Percentiles rank a stretch among this genome's conserved stretches.
Evolutionary conservation across 2,113 vertebrate genomes (phyloP).

Genomic region (Gila orcuttii): DNA sequence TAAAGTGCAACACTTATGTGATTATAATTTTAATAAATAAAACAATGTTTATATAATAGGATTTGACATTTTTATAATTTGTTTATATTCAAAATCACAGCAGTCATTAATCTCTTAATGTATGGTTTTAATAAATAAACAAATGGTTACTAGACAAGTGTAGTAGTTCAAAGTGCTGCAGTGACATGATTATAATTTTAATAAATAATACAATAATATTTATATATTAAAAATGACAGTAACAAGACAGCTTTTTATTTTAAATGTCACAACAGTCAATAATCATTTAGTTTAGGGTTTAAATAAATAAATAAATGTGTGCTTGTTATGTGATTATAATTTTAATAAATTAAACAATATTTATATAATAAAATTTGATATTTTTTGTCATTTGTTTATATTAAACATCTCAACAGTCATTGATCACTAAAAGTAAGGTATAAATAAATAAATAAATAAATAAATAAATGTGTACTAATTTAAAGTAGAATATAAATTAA

Average conservation of each 20-base stretch:
- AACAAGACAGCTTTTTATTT: background rate
- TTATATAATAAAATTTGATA: background rate
- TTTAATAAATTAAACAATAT: background rate
- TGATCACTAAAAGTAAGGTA: too few species aligned
- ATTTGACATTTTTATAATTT: background rate
- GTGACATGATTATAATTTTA: too few species aligned
- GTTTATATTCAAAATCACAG: background rate
- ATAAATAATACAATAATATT: background rate
- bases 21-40: background rate
- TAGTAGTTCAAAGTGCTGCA: too few species aligned
- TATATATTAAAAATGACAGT: background rate
- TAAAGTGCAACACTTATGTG: too few species aligned
- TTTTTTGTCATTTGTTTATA: too few species aligned
- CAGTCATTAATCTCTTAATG: background rate
- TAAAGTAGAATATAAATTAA: too few species aligned
- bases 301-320: too few species aligned
- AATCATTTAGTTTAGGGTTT: background rate
- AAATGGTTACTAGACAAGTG: too few species aligned
- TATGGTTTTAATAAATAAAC: too few species aligned
- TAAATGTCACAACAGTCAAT: background rate
- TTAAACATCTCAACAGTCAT: too few species aligned
- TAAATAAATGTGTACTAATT: background rate
- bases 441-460: background rate
- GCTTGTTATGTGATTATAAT: too few species aligned
- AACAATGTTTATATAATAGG: background rate